Conservation (phyloP, 2,888 invertebrate genomes). For the Melipona bicolor region DNA sequence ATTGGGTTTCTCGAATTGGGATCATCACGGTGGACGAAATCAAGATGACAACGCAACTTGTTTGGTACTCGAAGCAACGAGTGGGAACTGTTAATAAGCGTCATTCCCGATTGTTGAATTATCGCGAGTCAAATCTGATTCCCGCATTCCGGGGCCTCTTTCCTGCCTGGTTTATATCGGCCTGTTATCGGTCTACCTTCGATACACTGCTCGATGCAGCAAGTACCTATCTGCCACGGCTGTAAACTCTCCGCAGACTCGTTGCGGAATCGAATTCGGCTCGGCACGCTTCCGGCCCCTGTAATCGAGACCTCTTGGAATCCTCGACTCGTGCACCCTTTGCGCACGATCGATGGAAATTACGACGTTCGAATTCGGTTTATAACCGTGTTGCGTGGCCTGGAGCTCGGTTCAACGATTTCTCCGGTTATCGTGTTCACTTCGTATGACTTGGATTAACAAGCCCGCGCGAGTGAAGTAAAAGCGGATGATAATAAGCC, state of each 20-base stretch:
- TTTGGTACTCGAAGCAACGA: not conserved
- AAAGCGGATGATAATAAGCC: not conserved
- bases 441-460: conserved; percentile 17
- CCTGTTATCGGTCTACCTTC: conserved; percentile 29
- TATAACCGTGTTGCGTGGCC: conserved; percentile 23
- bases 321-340: conserved; percentile 12
- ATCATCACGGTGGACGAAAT: not conserved
- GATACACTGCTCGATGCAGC: not conserved
- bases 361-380: conserved; percentile 49
- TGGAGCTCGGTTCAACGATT: not conserved
- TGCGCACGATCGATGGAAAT: conserved; percentile 50
- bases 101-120: conserved; percentile 21
- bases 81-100: conserved; percentile 1
- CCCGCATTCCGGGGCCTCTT: conserved; percentile 28
- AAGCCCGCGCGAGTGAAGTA: not conserved
- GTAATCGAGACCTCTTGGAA: conserved; percentile 53
- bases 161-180: conserved; percentile 29
- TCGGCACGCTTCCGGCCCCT: conserved; percentile 28
- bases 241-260: conserved; percentile 55
- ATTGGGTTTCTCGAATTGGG: too few species aligned
- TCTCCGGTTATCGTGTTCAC: conserved; percentile 20
- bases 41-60: not conserved
- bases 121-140: conserved; percentile 30
- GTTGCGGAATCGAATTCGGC: conserved; percentile 56
- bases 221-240: conserved; percentile 26